phyloP scores from a whole-genome alignment of 2,888 invertebrate species.

The Pachymerium ferrugineum region DNA sequence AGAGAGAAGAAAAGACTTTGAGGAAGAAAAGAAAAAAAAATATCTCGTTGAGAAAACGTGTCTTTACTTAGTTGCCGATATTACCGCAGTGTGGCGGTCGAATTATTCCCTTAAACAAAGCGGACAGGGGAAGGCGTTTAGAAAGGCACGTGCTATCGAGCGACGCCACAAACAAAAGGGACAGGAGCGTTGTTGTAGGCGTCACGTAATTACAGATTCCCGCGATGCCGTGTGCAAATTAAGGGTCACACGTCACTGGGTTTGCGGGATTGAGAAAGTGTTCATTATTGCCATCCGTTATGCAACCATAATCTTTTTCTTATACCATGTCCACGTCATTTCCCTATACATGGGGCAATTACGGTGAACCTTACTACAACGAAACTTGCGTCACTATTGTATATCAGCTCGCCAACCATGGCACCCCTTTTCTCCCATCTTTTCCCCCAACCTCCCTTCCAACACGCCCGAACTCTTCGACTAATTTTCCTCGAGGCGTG shows the following conservation, averaged over 20 bases:
- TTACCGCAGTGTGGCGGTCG: background rate
- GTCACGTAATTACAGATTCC: conserved; percentile 23
- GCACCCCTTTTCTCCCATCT: background rate
- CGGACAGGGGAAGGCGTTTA: background rate
- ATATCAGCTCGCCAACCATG: background rate
- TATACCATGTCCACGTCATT: conserved; percentile 2
- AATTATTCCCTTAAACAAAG: background rate
- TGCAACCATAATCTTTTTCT: conserved; percentile 29
- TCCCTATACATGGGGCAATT: conserved; percentile 14
- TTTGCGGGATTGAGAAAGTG: conserved; percentile 31
- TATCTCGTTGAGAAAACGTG: background rate
- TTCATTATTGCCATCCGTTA: conserved; percentile 32
- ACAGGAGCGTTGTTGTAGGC: background rate
- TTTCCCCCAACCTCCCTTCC: background rate
- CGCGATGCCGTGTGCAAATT: background rate
- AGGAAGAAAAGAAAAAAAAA: too few relatives aligned
- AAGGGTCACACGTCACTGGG: conserved; percentile 31
- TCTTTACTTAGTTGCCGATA: background rate
- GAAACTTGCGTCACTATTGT: background rate
- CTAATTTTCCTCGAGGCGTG: background rate
- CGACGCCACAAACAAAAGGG: background rate
- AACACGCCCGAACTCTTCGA: background rate
- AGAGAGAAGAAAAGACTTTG: too few relatives aligned
- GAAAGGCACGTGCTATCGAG: background rate
- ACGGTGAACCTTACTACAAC: background rate